Conservation (phyloP, 2,113 vertebrate genomes). For the Chionis minor region DNA sequence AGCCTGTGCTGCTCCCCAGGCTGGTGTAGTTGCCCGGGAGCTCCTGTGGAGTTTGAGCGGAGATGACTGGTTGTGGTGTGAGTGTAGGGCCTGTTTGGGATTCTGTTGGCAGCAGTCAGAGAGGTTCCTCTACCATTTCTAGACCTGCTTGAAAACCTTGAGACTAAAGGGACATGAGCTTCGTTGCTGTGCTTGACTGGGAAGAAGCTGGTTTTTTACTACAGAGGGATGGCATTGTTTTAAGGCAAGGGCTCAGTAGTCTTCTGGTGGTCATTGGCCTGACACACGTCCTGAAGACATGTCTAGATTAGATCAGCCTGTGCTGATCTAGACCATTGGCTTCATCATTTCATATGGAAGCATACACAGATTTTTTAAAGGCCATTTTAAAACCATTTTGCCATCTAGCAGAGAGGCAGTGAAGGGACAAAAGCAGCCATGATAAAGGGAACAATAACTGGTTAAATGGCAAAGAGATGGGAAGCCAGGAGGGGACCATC, state of each 20-base stretch:
- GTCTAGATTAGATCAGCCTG: background rate
- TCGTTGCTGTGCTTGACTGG: background rate
- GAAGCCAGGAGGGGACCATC: background rate
- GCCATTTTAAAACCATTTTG: background rate
- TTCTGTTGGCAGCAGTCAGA: background rate
- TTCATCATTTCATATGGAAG: background rate
- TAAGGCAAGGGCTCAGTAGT: background rate
- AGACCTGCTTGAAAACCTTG: background rate
- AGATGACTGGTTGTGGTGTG: background rate
- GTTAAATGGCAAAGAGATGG: background rate
- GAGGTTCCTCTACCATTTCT: background rate
- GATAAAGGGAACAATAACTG: background rate
- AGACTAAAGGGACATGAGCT: background rate
- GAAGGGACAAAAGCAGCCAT: background rate
- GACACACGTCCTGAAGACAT: background rate
- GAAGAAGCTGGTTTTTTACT: background rate
- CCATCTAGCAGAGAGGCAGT: background rate
- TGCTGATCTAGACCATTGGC: background rate
- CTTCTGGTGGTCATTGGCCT: background rate
- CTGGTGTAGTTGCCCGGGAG: background rate
- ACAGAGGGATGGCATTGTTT: background rate
- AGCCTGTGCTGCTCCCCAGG: background rate
- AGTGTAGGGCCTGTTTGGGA: background rate
- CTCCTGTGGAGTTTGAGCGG: background rate
- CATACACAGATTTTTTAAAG: background rate